These are phyloP conservation scores for Aythya baeri DNA, from an alignment of 2,113 vertebrate genomes.

Conservation along the genomic window DNA sequence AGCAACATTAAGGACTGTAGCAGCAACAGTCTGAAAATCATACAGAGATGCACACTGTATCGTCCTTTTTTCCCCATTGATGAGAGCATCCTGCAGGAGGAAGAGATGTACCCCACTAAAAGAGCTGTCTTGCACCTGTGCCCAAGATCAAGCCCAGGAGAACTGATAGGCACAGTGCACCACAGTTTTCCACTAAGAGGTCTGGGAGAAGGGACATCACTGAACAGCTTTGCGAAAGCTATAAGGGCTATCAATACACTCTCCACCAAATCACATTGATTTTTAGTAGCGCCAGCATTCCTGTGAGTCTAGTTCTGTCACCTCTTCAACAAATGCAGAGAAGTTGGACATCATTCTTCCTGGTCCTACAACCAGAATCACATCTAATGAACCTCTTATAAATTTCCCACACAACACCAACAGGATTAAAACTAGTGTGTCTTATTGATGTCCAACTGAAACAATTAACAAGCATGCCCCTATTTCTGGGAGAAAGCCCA, in stretches of 20 bases:
- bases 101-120: not conserved
- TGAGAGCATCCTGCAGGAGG: not conserved
- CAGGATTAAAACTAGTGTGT: not conserved
- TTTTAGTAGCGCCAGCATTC: not conserved
- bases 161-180: not conserved
- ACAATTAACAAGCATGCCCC: not conserved
- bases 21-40: not conserved
- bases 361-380: not conserved
- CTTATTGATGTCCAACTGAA: not conserved
- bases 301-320: not conserved
- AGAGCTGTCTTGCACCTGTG: rapidly evolving
- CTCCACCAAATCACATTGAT: not conserved
- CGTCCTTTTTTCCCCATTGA: not conserved
- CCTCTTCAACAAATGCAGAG: not conserved
- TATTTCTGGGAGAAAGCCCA: not conserved
- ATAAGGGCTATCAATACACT: not conserved
- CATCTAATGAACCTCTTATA: not conserved
- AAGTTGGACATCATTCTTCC: not conserved
- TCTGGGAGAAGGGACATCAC: not conserved
- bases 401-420: not conserved
- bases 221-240: not conserved
- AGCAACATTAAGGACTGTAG: not conserved
- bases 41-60: not conserved
- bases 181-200: not conserved
- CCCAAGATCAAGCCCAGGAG: not conserved